Evolutionary conservation across 2,797 vertebrate species (phyloP).

Genomic region (Hydrophis major): DNA sequence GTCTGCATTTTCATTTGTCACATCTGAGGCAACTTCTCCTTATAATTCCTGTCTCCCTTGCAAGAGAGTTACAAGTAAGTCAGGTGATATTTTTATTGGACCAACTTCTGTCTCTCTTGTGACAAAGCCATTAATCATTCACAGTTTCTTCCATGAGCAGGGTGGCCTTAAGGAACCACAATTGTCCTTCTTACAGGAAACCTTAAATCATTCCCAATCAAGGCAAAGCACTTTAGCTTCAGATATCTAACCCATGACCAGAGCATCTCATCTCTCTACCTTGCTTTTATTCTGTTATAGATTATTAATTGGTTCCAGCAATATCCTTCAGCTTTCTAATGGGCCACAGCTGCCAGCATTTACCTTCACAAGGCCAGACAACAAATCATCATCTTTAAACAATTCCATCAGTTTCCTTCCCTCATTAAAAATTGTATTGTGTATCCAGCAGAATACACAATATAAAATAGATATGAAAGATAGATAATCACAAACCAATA

Average conservation of each 20-base stretch:
- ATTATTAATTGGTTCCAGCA: conserved; percentile 30
- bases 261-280: not conserved
- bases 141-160: not conserved
- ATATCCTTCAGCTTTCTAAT: not conserved
- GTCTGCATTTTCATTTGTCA: not conserved
- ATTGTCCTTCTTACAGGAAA: conserved; percentile 26
- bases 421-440: not conserved
- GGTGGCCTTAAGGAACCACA: conserved; percentile 31
- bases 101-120: conserved; percentile 22
- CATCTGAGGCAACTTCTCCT: not conserved
- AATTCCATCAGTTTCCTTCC: not conserved
- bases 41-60: not conserved
- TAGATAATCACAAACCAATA: not conserved
- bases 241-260: conserved; percentile 29
- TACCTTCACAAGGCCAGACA: not conserved
- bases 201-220: conserved; percentile 29
- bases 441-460: not conserved
- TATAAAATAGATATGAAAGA: not conserved
- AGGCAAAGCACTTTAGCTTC: conserved; percentile 9
- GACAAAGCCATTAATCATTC: conserved; percentile 25
- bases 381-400: not conserved
- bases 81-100: conserved; percentile 12
- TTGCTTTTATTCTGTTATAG: conserved; percentile 17
- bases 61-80: conserved; percentile 4
- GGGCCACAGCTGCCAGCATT: not conserved